A percentile compares a stretch with the other conserved stretches of the same genome.
Conservation (phyloP, 2,797 vertebrate species). For the Paedocypris micromegethes region DNA sequence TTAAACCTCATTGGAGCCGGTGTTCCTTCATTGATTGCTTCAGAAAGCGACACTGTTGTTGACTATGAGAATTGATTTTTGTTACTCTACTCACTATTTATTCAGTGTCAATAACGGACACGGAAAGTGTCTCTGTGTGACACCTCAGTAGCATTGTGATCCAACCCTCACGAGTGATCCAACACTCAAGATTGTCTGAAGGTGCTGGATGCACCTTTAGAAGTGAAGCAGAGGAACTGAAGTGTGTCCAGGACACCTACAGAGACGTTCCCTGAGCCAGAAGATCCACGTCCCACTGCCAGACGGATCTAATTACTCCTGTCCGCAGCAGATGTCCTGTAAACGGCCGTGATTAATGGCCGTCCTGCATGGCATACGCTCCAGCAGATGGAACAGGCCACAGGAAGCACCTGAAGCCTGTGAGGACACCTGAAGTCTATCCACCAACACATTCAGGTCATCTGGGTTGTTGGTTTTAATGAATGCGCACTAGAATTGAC, state of each 20-base stretch:
- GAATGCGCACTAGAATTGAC: too few species aligned
- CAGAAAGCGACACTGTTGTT: too few species aligned
- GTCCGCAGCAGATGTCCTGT: slow-evolving; percentile 40
- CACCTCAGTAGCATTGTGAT: too few species aligned
- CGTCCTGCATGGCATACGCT: slow-evolving; percentile 37
- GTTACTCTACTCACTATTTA: too few species aligned
- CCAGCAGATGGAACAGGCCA: slow-evolving; percentile 28
- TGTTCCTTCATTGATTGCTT: too few species aligned
- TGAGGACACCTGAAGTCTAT: too few species aligned
- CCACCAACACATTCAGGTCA: too few species aligned
- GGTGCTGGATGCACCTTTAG: neutral
- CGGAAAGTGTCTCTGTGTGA: too few species aligned
- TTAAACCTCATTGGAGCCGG: slow-evolving; percentile 58
- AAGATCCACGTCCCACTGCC: neutral
- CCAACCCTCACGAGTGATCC: too few species aligned
- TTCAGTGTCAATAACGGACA: too few species aligned
- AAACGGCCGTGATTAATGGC: slow-evolving; percentile 43
- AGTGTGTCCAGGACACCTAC: neutral
- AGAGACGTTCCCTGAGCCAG: neutral
- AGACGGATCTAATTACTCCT: neutral
- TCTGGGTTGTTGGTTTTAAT: too few species aligned
- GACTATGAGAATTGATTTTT: too few species aligned
- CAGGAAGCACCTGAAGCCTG: slow-evolving; percentile 17
- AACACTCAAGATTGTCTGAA: neutral
- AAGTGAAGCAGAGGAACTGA: neutral